These are phyloP conservation scores for Drepana falcataria DNA, from an alignment of 2,888 invertebrate genomes.

Conservation along the genomic window DNA sequence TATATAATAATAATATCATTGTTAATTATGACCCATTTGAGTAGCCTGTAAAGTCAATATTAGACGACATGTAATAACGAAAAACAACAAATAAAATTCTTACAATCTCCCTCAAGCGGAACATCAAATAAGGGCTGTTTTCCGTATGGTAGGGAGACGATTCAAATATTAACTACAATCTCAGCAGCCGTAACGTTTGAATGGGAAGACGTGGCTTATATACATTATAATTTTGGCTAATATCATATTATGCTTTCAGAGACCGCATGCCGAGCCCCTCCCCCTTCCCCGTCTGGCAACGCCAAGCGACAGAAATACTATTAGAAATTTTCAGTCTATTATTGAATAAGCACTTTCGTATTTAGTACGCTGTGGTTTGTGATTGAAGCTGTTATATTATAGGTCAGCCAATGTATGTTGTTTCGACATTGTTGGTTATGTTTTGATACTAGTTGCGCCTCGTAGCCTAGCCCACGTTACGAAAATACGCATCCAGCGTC, in stretches of 20 bases:
- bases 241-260: constrained; percentile 57
- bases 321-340: constrained; percentile 65
- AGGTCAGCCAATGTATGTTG: constrained; percentile 4
- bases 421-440: too few relatives aligned
- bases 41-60: not conserved
- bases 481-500: too few relatives aligned
- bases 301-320: constrained; percentile 58
- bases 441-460: too few relatives aligned
- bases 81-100: not conserved
- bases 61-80: not conserved
- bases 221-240: constrained; percentile 65
- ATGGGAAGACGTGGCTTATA: constrained; percentile 30
- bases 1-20: too few relatives aligned
- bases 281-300: constrained; percentile 40
- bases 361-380: constrained; percentile 47
- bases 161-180: constrained; percentile 5
- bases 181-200: constrained; percentile 28
- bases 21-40: too few relatives aligned
- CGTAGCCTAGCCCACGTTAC: too few relatives aligned
- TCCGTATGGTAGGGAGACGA: not conserved
- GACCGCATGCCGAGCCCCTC: constrained; percentile 29
- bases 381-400: constrained; percentile 22
- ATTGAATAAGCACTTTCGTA: constrained; percentile 54
- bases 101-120: not conserved
- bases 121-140: not conserved